Evolutionary conservation across 1,140 invertebrate genomes (phyloP).

Genomic region (Calliphora vicina): DNA sequence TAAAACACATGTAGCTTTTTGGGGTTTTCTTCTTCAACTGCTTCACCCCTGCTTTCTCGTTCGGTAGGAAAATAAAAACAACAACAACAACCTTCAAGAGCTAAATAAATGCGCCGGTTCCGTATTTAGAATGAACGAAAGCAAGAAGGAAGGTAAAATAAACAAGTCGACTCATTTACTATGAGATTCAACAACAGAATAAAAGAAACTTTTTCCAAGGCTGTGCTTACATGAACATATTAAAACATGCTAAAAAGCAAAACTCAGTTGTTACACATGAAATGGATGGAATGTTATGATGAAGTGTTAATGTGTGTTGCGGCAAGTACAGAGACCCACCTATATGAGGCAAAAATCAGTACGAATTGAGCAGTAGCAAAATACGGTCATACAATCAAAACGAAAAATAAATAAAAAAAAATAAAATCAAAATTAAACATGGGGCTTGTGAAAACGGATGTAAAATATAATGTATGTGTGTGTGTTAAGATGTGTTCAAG

Average conservation of each 20-base stretch:
- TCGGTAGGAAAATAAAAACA: background rate
- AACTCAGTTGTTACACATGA: background rate
- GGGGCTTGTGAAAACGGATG: background rate
- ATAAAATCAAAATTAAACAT: background rate
- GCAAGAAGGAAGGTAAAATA: background rate
- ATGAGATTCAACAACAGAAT: background rate
- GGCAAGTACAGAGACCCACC: conserved; percentile 1
- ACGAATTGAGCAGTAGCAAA: background rate
- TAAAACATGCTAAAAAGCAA: conserved; percentile 10
- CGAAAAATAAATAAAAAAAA: background rate
- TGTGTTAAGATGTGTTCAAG: background rate
- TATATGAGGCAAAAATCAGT: background rate
- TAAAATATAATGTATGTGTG: background rate
- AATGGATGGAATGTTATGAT: background rate
- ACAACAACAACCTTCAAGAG: conserved; percentile 16
- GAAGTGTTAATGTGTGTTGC: background rate
- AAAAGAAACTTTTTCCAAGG: background rate
- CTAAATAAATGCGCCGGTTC: conserved; percentile 20
- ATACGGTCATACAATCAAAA: conserved; percentile 9
- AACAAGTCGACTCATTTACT: background rate
- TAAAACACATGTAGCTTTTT: background rate
- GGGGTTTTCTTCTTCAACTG: too few relatives aligned
- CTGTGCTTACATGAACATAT: conserved; percentile 29
- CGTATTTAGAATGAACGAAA: background rate
- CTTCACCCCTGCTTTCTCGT: background rate